Base-by-base conservation (phyloP, 2,888 invertebrate species). In the Morpho deidamia region DNA sequence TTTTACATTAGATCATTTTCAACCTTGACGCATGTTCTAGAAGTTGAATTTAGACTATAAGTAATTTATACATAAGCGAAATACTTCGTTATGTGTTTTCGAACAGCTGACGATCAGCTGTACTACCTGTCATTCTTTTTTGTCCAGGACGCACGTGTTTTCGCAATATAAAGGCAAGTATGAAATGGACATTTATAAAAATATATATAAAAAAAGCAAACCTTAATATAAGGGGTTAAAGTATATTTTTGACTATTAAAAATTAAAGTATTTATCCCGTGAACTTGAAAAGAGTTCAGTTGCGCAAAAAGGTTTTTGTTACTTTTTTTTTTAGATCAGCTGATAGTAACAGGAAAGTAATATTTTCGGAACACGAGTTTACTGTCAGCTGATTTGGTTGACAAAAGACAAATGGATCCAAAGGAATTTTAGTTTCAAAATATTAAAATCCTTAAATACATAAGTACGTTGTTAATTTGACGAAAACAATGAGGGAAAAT, bases 71-170 rank as follows among this genome's bases (percentile, higher is more conserved):
- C 37, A 39, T 41, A 40, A n/a, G 37, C 37, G 44, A 44, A 37
- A 46, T 41, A 50, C 44, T 50, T 9, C 40, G 37, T 42, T 55
- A 50, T 39, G 48, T 48, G 40, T 37, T 45, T 44, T 41, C 49
- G 35, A 64, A 64, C 68, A 68, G 68, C 68, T 68, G 68, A 64
- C 61, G 54, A 65, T 68, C 68, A 68, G 67, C 68, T 68, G 68
- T 64, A 46, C 67, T 69, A 69, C 69, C 69, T 69, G 69, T 69
- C 58, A 62, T 65, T 66, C 63, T 64, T 65, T 61, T 64, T 49
- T 60, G 60, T 58, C 33, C 12, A 56, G 14, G 11, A 42, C 63
- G 61, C 68, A 66, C 66, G 68, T 69, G 67, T 62, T 62, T 53
- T 51, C 49, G 62, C 60, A 43, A 66, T 51, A 61, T 51, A 55